Conservation (phyloP, 2,888 invertebrate genomes). For the Melieria crassipennis region DNA sequence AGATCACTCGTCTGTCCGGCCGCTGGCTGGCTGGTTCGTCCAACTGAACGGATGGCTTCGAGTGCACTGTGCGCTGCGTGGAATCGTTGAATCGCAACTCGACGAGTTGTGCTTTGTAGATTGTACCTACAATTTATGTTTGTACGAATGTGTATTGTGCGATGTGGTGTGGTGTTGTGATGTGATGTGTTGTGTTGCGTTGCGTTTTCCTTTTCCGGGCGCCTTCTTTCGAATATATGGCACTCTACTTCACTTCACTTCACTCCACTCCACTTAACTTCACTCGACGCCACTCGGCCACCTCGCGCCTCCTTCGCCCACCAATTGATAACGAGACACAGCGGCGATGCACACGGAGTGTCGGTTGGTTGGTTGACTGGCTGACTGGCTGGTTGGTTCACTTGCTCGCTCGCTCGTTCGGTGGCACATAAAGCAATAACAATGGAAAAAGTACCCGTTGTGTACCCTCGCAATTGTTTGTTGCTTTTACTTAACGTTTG, state of each 20-base stretch:
- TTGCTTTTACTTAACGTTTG: constrained; percentile 5
- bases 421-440: constrained; percentile 18
- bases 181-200: constrained; percentile 1
- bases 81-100: constrained; percentile 18
- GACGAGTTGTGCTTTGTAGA: constrained; percentile 18
- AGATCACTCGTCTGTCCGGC: constrained; percentile 27
- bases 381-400: too few relatives aligned
- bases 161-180: constrained; percentile 17
- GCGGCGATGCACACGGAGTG: constrained; percentile 6
- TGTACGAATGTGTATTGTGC: constrained; percentile 2
- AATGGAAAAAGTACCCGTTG: constrained; percentile 9
- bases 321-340: constrained; percentile 31
- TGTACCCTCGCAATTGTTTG: constrained; percentile 23
- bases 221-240: constrained; percentile 6
- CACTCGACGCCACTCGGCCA: too few relatives aligned
- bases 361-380: not conserved
- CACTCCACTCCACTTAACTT: too few relatives aligned
- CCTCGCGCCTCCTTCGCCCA: not conserved
- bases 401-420: not conserved
- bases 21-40: constrained; percentile 16
- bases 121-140: constrained; percentile 16
- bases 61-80: constrained; percentile 28
- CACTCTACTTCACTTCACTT: too few relatives aligned
- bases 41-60: constrained; percentile 28
- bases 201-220: constrained; percentile 25